phyloP scores from a whole-genome alignment of 1,140 invertebrate species.

The Octopus bimaculoides region DNA sequence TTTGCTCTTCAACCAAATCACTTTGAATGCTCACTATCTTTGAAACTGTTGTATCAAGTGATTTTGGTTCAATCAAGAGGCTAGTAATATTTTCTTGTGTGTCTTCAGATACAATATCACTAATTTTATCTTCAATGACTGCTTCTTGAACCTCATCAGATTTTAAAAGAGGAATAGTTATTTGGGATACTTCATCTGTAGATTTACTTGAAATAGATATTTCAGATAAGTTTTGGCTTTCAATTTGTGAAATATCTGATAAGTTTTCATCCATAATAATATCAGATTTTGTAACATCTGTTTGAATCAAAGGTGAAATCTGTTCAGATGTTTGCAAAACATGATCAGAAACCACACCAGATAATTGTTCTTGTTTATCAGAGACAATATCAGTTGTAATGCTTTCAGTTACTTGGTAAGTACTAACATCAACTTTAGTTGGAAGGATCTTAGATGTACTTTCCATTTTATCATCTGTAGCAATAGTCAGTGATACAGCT shows the following conservation, averaged over 20 bases:
- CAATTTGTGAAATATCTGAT: too few relatives aligned
- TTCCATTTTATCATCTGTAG: constrained; percentile 15
- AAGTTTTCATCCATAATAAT: too few relatives aligned
- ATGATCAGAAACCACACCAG: background rate
- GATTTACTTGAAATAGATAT: background rate
- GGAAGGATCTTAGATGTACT: background rate
- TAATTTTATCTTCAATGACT: constrained; percentile 22
- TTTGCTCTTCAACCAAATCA: constrained; percentile 4
- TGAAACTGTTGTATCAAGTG: constrained; percentile 23
- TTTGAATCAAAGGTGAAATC: too few relatives aligned
- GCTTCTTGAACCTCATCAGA: constrained; percentile 24
- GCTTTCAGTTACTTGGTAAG: background rate
- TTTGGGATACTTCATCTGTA: background rate
- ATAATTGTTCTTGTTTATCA: background rate
- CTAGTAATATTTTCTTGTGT: constrained; percentile 18
- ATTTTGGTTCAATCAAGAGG: constrained; percentile 19
- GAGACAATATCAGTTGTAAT: background rate
- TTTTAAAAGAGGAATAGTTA: background rate
- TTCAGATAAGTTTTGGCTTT: too few relatives aligned
- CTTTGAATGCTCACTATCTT: background rate
- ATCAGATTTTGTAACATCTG: too few relatives aligned
- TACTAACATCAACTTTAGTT: background rate
- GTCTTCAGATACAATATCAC: constrained; percentile 14
- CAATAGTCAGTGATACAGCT: background rate
- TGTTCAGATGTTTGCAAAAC: background rate